Evolutionary conservation across 2,113 vertebrate species (phyloP).

Genomic region (Cathartes aura): DNA sequence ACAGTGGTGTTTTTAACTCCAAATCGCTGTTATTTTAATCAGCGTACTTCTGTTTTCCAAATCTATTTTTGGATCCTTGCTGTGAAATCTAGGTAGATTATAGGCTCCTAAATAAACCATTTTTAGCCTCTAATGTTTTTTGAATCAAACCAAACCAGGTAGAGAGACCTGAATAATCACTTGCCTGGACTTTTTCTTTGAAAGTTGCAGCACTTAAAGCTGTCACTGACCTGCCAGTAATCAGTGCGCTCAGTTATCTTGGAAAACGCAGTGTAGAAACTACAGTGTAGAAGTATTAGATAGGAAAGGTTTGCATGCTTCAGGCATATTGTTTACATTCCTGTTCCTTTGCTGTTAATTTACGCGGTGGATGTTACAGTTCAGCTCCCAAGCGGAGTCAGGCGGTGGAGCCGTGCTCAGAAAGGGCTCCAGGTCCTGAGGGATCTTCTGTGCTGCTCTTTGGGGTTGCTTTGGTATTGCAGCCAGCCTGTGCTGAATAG

Average conservation of each 20-base stretch:
- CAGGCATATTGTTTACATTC: not conserved
- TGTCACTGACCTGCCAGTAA: not conserved
- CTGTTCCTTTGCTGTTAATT: not conserved
- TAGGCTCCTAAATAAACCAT: not conserved
- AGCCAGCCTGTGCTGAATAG: not conserved
- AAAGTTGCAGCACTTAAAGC: not conserved
- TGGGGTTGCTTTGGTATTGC: not conserved
- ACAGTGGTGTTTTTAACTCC: not conserved
- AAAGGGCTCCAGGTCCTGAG: not conserved
- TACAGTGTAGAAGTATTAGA: not conserved
- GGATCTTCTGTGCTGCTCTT: not conserved
- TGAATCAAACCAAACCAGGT: not conserved
- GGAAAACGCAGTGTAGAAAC: not conserved
- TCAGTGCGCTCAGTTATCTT: not conserved
- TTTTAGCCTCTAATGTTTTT: not conserved
- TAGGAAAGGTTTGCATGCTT: not conserved
- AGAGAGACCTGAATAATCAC: not conserved
- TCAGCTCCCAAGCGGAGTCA: not conserved
- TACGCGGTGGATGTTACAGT: rapidly evolving
- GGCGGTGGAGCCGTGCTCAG: not conserved
- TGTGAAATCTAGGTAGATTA: not conserved
- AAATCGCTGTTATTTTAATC: constrained; percentile 30
- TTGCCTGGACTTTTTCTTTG: not conserved
- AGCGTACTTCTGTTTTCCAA: not conserved
- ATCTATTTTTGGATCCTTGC: not conserved